Conservation (phyloP, 2,888 invertebrate genomes). For the Eudasyphora cyanicolor region DNA sequence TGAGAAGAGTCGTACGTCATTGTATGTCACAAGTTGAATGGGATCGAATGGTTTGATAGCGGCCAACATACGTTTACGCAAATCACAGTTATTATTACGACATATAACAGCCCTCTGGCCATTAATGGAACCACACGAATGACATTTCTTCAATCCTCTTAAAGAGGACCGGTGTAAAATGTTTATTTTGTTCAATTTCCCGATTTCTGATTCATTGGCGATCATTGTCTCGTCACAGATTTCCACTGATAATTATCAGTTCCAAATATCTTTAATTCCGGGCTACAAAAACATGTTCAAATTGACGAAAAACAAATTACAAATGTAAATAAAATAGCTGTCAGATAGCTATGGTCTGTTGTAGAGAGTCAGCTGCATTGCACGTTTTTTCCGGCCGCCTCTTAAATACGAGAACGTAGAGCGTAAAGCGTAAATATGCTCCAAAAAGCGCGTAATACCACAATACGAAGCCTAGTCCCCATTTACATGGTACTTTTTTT, state of each 20-base stretch:
- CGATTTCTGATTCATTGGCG: conserved; percentile 30
- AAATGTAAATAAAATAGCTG: conserved; percentile 34
- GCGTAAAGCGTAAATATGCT: no score
- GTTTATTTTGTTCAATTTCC: conserved; percentile 39
- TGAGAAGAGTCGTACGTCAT: conserved; percentile 84
- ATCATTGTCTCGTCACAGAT: conserved; percentile 38
- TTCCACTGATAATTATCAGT: background rate
- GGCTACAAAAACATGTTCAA: conserved; percentile 18
- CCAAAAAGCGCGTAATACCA: no score
- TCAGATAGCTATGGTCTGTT: background rate
- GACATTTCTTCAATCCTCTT: conserved; percentile 87
- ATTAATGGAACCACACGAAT: conserved; percentile 87
- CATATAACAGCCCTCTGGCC: conserved; percentile 84
- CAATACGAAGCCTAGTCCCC: no score
- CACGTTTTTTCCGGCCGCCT: background rate
- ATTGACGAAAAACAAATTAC: conserved; percentile 14
- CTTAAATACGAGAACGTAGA: no score
- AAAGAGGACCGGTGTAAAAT: conserved; percentile 65
- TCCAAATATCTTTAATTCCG: background rate
- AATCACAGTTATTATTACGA: conserved; percentile 72
- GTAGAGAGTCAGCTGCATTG: no score
- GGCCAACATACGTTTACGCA: conserved; percentile 71
- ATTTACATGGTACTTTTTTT: no score
- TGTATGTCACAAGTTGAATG: conserved; percentile 82
- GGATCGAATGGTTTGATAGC: conserved; percentile 71